Conservation (phyloP, 2,888 invertebrate genomes). For the Zygogramma bicolorata region DNA sequence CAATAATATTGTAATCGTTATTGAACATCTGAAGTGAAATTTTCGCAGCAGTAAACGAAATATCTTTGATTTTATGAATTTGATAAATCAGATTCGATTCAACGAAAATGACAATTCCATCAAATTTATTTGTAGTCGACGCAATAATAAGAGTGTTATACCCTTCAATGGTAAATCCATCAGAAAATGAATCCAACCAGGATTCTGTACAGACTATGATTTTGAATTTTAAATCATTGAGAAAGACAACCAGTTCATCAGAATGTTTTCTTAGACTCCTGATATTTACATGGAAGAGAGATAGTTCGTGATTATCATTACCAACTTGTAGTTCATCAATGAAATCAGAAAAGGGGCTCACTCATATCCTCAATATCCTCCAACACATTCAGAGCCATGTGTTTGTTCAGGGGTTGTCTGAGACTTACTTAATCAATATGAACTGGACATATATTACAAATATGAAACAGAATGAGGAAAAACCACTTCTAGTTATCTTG, state of each 20-base stretch:
- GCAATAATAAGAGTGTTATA: not conserved
- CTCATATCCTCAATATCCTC: not conserved
- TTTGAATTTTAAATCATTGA: slow-evolving; percentile 4
- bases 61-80: not conserved
- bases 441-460: not conserved
- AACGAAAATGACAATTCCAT: not conserved
- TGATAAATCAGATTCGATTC: not conserved
- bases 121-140: not conserved
- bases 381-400: not conserved
- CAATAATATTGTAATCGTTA: not conserved
- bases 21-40: not conserved
- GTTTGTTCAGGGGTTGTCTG: not conserved
- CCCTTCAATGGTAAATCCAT: not conserved
- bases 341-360: not conserved
- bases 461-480: not conserved
- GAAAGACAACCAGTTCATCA: not conserved
- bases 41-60: not conserved
- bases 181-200: not conserved
- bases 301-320: not conserved
- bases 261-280: not conserved
- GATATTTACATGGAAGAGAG: not conserved
- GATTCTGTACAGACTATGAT: not conserved
- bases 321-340: not conserved
- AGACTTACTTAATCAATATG: not conserved
- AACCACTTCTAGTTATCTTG: not conserved